These are phyloP conservation scores for Frankliniella fusca DNA, from an alignment of 2,888 invertebrate species.

Conservation along the genomic window DNA sequence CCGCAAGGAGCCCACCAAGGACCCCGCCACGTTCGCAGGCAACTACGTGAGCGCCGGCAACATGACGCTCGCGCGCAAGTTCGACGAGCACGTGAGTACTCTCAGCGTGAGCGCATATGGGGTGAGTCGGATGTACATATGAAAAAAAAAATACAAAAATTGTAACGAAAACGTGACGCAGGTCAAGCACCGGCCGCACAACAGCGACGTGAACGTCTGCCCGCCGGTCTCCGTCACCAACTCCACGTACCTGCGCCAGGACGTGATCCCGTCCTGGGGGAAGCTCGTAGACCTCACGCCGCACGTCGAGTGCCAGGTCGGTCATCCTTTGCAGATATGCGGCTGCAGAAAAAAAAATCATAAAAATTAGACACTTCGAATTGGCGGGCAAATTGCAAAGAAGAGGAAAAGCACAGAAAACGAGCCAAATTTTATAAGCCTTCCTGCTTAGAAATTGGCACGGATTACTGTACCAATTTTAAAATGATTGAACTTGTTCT, in stretches of 20 bases:
- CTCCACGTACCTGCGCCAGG: background rate
- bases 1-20: conserved; percentile 8
- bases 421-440: no score
- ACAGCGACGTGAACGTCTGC: background rate
- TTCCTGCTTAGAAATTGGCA: no score
- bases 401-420: no score
- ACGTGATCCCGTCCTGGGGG: background rate
- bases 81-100: conserved; percentile 6
- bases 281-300: conserved; percentile 16
- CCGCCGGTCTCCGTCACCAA: background rate
- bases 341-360: no score
- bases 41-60: conserved; percentile 7
- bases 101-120: no score
- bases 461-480: no score
- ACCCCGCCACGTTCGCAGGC: conserved; percentile 12
- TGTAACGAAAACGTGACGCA: background rate
- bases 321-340: background rate
- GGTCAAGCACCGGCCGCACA: conserved; percentile 15
- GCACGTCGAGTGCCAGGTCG: conserved; percentile 1
- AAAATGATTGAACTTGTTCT: no score
- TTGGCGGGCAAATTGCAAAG: no score
- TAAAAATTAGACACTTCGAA: no score
- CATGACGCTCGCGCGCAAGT: conserved; percentile 16
- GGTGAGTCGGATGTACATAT: no score
- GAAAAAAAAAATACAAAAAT: no score